These are phyloP conservation scores for Natrix natrix DNA, from an alignment of 2,797 vertebrate genomes.

Conservation along the genomic window DNA sequence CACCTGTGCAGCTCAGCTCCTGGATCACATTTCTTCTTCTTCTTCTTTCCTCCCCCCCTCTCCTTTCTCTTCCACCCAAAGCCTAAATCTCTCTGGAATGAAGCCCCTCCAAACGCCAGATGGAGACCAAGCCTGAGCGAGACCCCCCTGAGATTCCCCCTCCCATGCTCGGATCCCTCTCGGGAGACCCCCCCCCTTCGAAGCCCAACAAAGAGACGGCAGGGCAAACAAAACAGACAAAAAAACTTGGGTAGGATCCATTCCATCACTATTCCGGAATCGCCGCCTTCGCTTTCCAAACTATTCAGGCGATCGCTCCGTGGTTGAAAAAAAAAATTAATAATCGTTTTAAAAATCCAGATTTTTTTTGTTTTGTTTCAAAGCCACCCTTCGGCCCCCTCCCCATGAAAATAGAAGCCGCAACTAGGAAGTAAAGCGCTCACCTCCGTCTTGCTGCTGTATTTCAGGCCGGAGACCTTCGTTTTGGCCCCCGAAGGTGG, in stretches of 20 bases:
- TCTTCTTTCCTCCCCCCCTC: no score
- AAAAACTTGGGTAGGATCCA: background rate
- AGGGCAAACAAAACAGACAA: no score
- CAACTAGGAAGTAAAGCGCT: background rate
- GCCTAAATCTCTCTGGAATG: background rate
- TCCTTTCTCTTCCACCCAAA: background rate
- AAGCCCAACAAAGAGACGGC: background rate
- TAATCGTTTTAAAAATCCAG: background rate
- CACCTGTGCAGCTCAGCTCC: background rate
- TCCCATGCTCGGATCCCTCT: background rate
- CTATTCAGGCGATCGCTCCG: background rate
- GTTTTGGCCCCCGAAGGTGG: conserved; percentile 18
- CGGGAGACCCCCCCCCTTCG: no score
- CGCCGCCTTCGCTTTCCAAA: background rate
- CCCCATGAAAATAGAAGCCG: rapidly evolving
- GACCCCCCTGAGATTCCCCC: background rate
- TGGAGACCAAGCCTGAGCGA: background rate
- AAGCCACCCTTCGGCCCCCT: no score
- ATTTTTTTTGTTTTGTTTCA: no score
- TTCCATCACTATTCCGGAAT: no score
- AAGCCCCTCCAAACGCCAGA: background rate
- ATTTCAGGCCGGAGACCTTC: conserved; percentile 55
- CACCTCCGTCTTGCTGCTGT: conserved; percentile 62
- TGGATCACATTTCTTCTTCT: rapidly evolving
- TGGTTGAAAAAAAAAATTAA: background rate